Evolutionary conservation across 2,113 vertebrate genomes (phyloP).

Genomic region (Lepus timidus): DNA sequence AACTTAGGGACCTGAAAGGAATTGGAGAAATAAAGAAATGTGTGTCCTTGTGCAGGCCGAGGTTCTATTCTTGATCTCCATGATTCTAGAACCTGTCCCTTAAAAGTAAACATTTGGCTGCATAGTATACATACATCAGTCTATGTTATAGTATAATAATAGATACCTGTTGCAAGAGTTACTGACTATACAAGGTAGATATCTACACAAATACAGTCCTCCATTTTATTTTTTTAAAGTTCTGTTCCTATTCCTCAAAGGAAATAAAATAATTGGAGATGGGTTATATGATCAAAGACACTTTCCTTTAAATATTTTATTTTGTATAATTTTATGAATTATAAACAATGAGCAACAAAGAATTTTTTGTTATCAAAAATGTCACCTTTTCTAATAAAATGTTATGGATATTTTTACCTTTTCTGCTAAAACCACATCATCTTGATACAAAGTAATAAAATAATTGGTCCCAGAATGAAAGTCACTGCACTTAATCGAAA

Average conservation of each 20-base stretch:
- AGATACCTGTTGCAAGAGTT: neutral
- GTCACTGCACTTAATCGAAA: slow-evolving; percentile 44
- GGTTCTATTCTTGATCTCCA: neutral
- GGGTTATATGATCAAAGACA: neutral
- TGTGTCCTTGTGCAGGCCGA: neutral
- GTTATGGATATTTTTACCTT: slow-evolving; percentile 70
- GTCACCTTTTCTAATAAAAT: slow-evolving; percentile 58
- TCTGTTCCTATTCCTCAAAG: neutral
- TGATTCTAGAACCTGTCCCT: neutral
- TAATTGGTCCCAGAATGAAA: slow-evolving; percentile 50
- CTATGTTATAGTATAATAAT: neutral
- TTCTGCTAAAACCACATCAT: slow-evolving; percentile 40
- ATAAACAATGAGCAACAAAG: neutral
- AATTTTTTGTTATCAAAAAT: slow-evolving; percentile 42
- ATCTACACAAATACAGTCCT: neutral
- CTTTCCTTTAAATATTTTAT: slow-evolving; percentile 44
- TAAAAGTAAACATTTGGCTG: neutral
- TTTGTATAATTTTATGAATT: slow-evolving; percentile 42
- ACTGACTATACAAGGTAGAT: neutral
- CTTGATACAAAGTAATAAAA: slow-evolving; percentile 68
- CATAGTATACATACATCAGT: neutral
- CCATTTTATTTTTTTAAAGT: neutral
- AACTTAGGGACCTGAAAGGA: neutral
- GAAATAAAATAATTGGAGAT: slow-evolving; percentile 26
- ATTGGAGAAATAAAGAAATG: neutral